phyloP scores from a whole-genome alignment of 2,888 invertebrate species.

The Eupelmus urozonus region DNA sequence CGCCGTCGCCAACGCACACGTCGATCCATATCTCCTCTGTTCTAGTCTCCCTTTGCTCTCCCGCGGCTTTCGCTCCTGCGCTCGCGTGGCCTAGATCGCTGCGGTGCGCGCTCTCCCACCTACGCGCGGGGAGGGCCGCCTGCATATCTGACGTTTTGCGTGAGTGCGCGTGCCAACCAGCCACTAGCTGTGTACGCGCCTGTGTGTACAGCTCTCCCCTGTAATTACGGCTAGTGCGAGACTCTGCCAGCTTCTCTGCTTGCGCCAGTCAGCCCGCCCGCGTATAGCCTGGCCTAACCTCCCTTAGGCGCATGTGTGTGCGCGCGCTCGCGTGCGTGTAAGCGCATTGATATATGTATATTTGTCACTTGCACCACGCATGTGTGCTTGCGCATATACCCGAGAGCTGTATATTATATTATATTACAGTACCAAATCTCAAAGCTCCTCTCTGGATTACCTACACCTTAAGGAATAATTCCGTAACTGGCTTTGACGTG shows the following conservation, averaged over 20 bases:
- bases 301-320: background rate
- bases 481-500: slow-evolving; percentile 20
- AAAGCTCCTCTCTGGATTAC: slow-evolving; percentile 40
- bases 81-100: background rate
- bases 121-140: no score
- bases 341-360: slow-evolving; percentile 47
- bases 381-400: background rate
- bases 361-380: slow-evolving; percentile 50
- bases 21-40: slow-evolving; percentile 41
- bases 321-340: background rate
- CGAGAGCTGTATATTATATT: slow-evolving; percentile 39
- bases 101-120: background rate
- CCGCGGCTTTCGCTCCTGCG: no score
- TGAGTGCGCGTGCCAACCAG: background rate
- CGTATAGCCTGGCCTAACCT: background rate
- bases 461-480: slow-evolving; percentile 36
- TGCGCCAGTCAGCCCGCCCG: background rate
- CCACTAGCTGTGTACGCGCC: background rate
- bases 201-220: slow-evolving; percentile 11
- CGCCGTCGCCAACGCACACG: slow-evolving; percentile 45
- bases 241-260: slow-evolving; percentile 9
- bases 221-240: slow-evolving; percentile 52
- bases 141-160: slow-evolving; percentile 36
- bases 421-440: slow-evolving; percentile 49
- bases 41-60: background rate